A percentile compares a stretch with the other conserved stretches of the same genome.
Evolutionary conservation across 2,888 invertebrate species (phyloP).

Genomic region (Amorpha juglandis): DNA sequence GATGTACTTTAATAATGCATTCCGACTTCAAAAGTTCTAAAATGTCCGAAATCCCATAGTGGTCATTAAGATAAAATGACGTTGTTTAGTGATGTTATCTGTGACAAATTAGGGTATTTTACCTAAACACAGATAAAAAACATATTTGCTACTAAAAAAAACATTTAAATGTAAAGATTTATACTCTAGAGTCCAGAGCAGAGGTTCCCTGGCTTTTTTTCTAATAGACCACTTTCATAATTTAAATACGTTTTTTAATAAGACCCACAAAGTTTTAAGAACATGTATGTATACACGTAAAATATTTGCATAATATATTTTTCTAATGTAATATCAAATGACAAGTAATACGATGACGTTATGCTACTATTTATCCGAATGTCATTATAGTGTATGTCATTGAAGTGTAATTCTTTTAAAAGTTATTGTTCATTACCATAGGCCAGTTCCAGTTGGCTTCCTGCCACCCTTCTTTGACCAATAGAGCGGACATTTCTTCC

Average conservation of each 20-base stretch:
- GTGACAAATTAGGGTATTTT: background rate
- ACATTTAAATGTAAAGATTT: no score
- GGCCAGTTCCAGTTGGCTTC: conserved; percentile 23
- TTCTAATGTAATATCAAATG: no score
- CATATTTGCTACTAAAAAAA: background rate
- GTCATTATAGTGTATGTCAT: no score
- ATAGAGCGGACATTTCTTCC: conserved; percentile 24
- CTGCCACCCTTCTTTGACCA: conserved; percentile 29
- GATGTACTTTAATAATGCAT: no score
- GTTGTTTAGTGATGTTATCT: background rate
- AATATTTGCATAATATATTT: no score
- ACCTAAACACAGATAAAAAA: background rate
- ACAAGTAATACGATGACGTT: background rate
- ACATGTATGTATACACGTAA: no score
- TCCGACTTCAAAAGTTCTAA: background rate
- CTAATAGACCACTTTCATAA: no score
- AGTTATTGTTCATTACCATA: background rate
- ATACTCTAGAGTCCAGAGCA: no score
- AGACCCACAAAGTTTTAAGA: no score
- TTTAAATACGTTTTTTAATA: no score
- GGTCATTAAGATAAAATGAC: background rate
- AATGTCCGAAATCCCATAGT: background rate
- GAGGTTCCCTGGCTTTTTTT: no score
- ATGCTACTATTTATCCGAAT: no score
- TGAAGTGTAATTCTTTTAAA: background rate